Percentiles rank a stretch among this genome's conserved stretches.
Evolutionary conservation across 2,113 vertebrate species (phyloP).

Genomic region (Jacana jacana): DNA sequence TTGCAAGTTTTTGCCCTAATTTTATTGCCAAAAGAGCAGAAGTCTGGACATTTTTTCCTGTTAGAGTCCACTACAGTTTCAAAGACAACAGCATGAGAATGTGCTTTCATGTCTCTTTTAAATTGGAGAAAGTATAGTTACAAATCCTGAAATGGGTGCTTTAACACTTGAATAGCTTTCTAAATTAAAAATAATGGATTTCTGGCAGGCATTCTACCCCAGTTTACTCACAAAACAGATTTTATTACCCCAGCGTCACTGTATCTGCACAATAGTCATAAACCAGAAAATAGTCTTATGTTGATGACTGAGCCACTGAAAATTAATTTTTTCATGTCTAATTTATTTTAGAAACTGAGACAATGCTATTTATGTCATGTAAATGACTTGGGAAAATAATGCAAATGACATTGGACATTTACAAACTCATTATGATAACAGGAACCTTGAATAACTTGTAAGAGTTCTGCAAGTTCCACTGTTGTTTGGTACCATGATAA

Average conservation of each 20-base stretch:
- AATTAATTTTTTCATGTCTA: not conserved
- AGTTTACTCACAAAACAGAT: not conserved
- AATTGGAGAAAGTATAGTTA: not conserved
- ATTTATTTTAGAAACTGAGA: constrained; percentile 6
- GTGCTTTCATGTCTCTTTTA: not conserved
- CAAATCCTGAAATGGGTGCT: not conserved
- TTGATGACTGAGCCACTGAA: not conserved
- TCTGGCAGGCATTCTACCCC: not conserved
- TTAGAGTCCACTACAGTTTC: not conserved
- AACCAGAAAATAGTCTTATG: not conserved
- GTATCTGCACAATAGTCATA: not conserved
- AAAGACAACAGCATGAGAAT: not conserved
- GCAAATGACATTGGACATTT: not conserved
- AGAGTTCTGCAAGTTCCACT: not conserved
- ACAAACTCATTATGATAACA: not conserved
- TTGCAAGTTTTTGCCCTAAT: not conserved
- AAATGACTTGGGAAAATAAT: not conserved
- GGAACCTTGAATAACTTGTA: not conserved
- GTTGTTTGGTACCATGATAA: not conserved
- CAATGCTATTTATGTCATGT: not conserved
- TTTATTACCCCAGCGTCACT: not conserved
- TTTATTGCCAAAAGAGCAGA: not conserved
- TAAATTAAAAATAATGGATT: constrained; percentile 16
- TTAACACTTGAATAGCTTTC: constrained; percentile 10
- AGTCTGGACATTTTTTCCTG: not conserved